Conservation (phyloP, 2,113 vertebrate genomes). For the Salvelinus fontinalis region DNA sequence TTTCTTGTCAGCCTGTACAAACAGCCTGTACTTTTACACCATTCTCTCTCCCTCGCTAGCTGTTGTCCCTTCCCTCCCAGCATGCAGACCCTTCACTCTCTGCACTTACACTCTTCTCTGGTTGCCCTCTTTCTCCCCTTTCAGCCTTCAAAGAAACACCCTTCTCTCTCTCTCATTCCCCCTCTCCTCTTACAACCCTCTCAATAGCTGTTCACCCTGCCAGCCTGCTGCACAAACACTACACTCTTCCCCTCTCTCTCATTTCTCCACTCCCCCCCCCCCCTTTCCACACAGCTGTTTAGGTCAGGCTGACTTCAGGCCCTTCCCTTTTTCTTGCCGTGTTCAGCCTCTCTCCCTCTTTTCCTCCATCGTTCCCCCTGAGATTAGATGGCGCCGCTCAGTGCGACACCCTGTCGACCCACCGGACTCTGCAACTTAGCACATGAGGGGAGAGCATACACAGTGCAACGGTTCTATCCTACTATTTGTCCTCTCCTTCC, state of each 20-base stretch:
- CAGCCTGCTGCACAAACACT: slow-evolving; percentile 56
- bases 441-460: too few species aligned
- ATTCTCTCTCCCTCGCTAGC: slow-evolving; percentile 34
- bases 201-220: slow-evolving; percentile 25
- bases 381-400: not conserved
- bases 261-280: slow-evolving; percentile 19
- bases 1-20: not conserved
- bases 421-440: slow-evolving; percentile 24
- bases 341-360: slow-evolving; percentile 48
- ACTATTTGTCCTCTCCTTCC: too few species aligned
- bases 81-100: slow-evolving; percentile 40
- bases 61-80: slow-evolving; percentile 33
- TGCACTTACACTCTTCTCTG: not conserved
- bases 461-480: too few species aligned
- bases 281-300: slow-evolving; percentile 66
- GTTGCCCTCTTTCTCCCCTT: slow-evolving; percentile 24
- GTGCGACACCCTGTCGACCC: slow-evolving; percentile 1
- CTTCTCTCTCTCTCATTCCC: slow-evolving; percentile 17
- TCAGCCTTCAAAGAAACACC: slow-evolving; percentile 27
- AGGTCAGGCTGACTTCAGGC: slow-evolving; percentile 61
- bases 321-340: slow-evolving; percentile 63
- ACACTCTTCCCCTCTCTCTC: slow-evolving; percentile 37
- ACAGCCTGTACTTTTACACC: slow-evolving; percentile 9
- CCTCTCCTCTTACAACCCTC: slow-evolving; percentile 43
- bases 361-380: slow-evolving; percentile 29